Evolutionary conservation across 53 echinoderm and acorn worm genomes (phyloP), one percentile per base, ranked within the genome.

Genomic region (Patiria pectinifera): DNA sequence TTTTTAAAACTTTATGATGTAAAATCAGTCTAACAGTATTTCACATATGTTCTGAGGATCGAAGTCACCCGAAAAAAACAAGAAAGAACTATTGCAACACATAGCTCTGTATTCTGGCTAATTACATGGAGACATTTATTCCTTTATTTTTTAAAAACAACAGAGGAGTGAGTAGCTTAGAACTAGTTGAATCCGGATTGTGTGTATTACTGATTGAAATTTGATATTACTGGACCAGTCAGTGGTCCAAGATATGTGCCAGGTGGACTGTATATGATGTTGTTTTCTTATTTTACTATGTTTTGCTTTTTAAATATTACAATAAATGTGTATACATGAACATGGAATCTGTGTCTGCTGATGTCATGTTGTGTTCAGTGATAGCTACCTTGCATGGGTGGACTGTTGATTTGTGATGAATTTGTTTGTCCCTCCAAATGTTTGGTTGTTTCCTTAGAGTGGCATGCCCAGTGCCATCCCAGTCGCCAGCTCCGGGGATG

Each of bases 221-320:
- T 88, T 88, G 88, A 88, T 88, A 88, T 77, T 45, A 79, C 47
- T 79, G 80, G 80, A 8, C 80, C 80, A 79, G 19, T 48, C 48
- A 79, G 45, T 79, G 14, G 72, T 25, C 72, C 21, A 49, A 47
- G 10, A 24, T 21, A 63, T 24, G 69, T 66, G 90, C 48, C 90
- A 48, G 80, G 82, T 80, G 69, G 62, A 81, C 47, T 90, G 90
- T 90, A 80, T 69, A 90, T 87, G 87, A 75, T 89, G 79, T 78
- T 78, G 78, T 90, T 90, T 90, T 90, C 90, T 90, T 90, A 90
- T 90, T 90, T 90, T 90, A 90, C 80, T 90, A 90, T 90, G 90
- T 90, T 87, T 90, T 90, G 90, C 90, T 90, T 90, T 90, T 90
- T 90, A 90, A 90, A 90, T 82, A 80, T 81, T 90, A 90, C 90